phyloP scores from a whole-genome alignment of 2,797 vertebrate genomes.

The Perodicticus potto region DNA sequence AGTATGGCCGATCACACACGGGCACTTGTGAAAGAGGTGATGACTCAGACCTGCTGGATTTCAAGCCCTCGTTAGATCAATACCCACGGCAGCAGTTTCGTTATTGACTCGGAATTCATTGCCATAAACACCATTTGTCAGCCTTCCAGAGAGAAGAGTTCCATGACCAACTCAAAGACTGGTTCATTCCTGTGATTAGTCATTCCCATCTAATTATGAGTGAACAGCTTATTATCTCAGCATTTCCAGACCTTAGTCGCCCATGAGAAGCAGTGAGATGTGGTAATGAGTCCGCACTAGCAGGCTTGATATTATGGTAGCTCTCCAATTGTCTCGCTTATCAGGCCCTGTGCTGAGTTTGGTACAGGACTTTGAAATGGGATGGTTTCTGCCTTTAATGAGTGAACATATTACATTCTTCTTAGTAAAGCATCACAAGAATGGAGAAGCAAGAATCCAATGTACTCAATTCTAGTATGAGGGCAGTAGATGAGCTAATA shows the following conservation, averaged over 20 bases:
- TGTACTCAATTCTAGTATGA: no score
- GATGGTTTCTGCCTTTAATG: conserved; percentile 24
- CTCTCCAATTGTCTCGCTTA: neutral
- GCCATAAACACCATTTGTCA: conserved; percentile 81
- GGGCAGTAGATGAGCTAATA: no score
- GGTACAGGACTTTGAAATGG: neutral
- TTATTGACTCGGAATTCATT: conserved; percentile 79
- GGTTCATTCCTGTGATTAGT: neutral
- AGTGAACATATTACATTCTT: neutral
- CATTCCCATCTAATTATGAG: conserved; percentile 20
- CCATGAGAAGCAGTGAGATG: conserved; percentile 8
- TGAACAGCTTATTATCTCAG: neutral
- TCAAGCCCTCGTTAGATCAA: conserved; percentile 78
- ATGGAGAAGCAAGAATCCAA: no score
- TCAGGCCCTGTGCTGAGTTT: neutral
- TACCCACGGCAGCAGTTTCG: conserved; percentile 64
- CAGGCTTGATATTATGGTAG: neutral
- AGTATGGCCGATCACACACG: conserved; percentile 50
- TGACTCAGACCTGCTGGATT: neutral
- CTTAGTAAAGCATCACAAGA: no score
- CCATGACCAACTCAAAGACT: neutral
- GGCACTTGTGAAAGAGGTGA: conserved; percentile 23
- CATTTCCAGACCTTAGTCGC: conserved; percentile 22
- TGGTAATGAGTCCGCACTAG: neutral
- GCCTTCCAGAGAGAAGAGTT: conserved; percentile 67